Base-by-base conservation (phyloP, 1,140 invertebrate species). In the Adelges cooleyi region DNA sequence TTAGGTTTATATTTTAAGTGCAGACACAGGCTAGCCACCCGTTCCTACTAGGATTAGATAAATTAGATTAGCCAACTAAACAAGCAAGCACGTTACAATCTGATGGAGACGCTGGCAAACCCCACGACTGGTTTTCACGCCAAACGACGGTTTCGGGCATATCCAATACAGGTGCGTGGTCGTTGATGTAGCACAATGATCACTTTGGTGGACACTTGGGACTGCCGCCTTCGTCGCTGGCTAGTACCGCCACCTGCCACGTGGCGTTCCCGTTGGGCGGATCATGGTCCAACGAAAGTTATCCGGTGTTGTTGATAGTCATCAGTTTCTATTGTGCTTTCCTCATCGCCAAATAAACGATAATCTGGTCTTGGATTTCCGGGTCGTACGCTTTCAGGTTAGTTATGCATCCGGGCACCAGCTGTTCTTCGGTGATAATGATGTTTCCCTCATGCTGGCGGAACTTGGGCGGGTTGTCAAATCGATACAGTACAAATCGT, bases 131-230 rank as follows among this genome's bases (percentile, higher is more conserved):
- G 72, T 89, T 89, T 76, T 93, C 90, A 66, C 80, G 77, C 89
- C 89, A 93, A 23, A 90, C 82, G 0, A 91, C 86, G 0, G 86
- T 85, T 72, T 85, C 79, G 0, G 79, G 78, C 82, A 88, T 86
- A 66, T 87, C 84, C 52, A 95, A 77, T 72, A 84, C 87, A 0
- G 92, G 91, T 1, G 86, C 86, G 75, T 94, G 94, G 71, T 95
- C 91, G 72, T 94, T 95, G 62, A 93, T 90, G 71, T 2, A 94
- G 73, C 33, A 80, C 82, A 42, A 94, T 85, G 20, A 84, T 82
- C 2, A 95, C 83, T 72, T 85, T 82, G 0, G 84, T 82, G 1
- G 73, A 15, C 82, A 82, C 13, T 67, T 29, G 38, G 75, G 78
- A 65, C 73, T 79, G 1, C 84, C 86, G 66, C 84, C 80, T 71